A percentile compares a stretch with the other conserved stretches of the same genome.
Evolutionary conservation across 1,140 invertebrate species (phyloP).

Genomic region (Heliconius hewitsoni): DNA sequence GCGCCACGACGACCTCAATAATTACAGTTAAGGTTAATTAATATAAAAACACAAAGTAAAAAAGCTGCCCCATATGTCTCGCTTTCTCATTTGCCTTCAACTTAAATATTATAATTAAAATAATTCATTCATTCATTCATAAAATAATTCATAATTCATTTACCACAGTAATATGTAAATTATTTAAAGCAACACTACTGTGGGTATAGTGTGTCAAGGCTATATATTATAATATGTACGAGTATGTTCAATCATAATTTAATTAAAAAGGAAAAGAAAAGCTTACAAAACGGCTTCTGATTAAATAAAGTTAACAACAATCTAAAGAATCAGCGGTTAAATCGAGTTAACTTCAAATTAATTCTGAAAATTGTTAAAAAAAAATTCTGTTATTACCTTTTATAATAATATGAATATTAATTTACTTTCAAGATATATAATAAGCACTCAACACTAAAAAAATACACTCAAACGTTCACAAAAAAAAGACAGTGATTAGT

Average conservation of each 20-base stretch:
- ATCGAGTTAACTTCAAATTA: background rate
- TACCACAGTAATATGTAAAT: slow-evolving; percentile 1
- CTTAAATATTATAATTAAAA: background rate
- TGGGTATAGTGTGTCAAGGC: slow-evolving; percentile 8
- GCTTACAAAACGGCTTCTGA: background rate
- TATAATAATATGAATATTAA: background rate
- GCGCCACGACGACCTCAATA: no score
- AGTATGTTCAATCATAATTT: background rate
- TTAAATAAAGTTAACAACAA: background rate
- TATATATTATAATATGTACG: background rate
- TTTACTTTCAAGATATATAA: background rate
- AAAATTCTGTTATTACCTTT: background rate
- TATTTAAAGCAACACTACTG: slow-evolving; percentile 10
- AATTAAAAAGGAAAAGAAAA: background rate
- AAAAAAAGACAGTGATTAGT: background rate
- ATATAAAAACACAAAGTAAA: background rate
- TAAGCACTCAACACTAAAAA: background rate
- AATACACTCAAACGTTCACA: background rate
- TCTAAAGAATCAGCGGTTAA: background rate
- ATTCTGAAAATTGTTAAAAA: background rate
- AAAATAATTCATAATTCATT: background rate
- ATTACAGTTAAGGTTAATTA: no score
- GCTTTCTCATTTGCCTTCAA: background rate
- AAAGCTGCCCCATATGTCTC: background rate
- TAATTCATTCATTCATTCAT: background rate